These are phyloP conservation scores for Chrysolina oricalcia DNA, from an alignment of 2,888 invertebrate genomes.

Conservation along the genomic window DNA sequence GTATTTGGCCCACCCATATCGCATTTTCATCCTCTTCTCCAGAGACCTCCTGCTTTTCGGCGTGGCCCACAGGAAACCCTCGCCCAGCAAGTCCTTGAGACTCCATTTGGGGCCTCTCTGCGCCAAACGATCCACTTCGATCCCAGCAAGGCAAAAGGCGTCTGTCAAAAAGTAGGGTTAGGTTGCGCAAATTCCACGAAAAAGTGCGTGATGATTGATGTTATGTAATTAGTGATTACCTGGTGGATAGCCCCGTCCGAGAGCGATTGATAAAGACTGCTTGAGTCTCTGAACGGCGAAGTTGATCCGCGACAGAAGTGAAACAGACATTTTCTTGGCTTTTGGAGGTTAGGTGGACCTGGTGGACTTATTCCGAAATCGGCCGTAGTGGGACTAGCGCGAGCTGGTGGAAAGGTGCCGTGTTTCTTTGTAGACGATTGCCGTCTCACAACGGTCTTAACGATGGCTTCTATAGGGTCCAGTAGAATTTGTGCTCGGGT, in stretches of 20 bases:
- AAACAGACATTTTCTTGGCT: constrained; percentile 64
- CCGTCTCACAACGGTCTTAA: constrained; percentile 81
- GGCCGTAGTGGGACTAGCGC: constrained; percentile 48
- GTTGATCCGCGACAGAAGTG: constrained; percentile 67
- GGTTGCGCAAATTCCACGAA: constrained; percentile 31
- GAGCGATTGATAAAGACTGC: constrained; percentile 42
- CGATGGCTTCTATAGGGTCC: constrained; percentile 89
- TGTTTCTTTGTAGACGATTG: constrained; percentile 43
- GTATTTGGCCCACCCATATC: constrained; percentile 81
- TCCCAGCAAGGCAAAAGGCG: constrained; percentile 63
- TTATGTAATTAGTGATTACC: constrained; percentile 58
- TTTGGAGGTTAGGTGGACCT: constrained; percentile 46
- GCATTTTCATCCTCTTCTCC: constrained; percentile 83
- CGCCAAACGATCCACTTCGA: constrained; percentile 51
- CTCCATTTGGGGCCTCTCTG: constrained; percentile 65
- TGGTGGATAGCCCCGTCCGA: constrained; percentile 56
- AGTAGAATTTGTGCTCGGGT: constrained; percentile 88
- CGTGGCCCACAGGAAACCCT: constrained; percentile 87
- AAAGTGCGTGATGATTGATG: constrained; percentile 35
- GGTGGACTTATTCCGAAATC: constrained; percentile 44
- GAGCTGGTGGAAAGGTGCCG: constrained; percentile 59
- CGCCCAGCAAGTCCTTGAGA: constrained; percentile 79
- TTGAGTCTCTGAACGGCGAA: constrained; percentile 57
- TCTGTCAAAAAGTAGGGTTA: constrained; percentile 65
- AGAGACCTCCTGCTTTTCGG: constrained; percentile 85